Evolutionary conservation across 2,888 invertebrate genomes (phyloP).

Genomic region (Euplexia lucipara): DNA sequence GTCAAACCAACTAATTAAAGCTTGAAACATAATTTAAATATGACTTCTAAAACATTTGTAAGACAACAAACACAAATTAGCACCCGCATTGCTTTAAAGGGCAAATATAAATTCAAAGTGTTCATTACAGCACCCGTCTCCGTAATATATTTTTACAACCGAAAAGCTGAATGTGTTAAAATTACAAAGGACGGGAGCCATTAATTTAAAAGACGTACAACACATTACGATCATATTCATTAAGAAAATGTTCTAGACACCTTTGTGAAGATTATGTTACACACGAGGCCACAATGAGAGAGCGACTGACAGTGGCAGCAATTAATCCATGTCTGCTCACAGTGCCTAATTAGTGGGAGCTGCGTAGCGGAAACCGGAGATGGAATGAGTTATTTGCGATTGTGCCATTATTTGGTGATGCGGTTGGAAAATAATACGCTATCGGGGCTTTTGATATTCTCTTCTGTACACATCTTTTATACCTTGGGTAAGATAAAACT

Average conservation of each 20-base stretch:
- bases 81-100: constrained; percentile 66
- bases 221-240: constrained; percentile 83
- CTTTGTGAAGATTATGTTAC: constrained; percentile 82
- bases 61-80: constrained; percentile 63
- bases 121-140: constrained; percentile 65
- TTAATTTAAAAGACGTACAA: constrained; percentile 76
- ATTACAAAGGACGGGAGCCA: constrained; percentile 74
- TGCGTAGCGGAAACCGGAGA: constrained; percentile 85
- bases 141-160: constrained; percentile 67
- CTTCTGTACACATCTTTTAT: background rate
- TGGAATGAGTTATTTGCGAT: constrained; percentile 85
- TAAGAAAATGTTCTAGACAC: constrained; percentile 84
- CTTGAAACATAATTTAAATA: constrained; percentile 29
- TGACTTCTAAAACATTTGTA: constrained; percentile 41
- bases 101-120: constrained; percentile 66
- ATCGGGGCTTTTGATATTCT: constrained; percentile 27
- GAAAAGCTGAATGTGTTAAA: constrained; percentile 70
- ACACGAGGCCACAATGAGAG: constrained; percentile 70
- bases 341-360: constrained; percentile 86
- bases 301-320: constrained; percentile 78
- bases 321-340: constrained; percentile 88
- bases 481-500: background rate
- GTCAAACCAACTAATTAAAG: constrained; percentile 21
- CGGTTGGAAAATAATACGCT: constrained; percentile 56
- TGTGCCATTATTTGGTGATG: constrained; percentile 71